phyloP scores from a whole-genome alignment of 37 sponge, comb jelly and placozoan species.

The Diacarnus erythraeanus region DNA sequence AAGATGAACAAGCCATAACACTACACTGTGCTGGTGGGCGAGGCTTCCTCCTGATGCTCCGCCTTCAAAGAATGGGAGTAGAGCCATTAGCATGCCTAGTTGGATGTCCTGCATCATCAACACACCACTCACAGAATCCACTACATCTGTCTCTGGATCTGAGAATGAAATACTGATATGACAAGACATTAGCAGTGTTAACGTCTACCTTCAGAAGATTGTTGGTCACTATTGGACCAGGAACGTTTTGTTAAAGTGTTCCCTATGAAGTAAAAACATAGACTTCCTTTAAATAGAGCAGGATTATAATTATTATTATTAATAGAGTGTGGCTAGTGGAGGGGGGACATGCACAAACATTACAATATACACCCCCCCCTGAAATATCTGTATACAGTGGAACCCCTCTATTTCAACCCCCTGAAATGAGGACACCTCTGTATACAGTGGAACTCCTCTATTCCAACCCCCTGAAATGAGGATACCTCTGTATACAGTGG shows the following conservation, averaged over 20 bases:
- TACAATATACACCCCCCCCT: neutral
- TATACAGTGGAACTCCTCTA: no score
- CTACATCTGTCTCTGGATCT: constrained; percentile 33
- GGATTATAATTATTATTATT: neutral
- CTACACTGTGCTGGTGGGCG: neutral
- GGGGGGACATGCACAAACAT: neutral
- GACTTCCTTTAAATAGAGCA: neutral
- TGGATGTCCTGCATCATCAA: constrained; percentile 89
- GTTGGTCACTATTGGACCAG: no score
- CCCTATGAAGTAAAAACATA: neutral
- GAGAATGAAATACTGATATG: no score
- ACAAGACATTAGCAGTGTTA: neutral
- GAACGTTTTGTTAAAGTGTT: no score
- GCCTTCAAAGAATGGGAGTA: constrained; percentile 67
- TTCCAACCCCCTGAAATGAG: no score
- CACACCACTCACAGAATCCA: constrained; percentile 57
- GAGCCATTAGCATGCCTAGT: constrained; percentile 71
- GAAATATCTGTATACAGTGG: no score
- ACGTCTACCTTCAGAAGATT: no score
- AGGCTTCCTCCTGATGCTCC: neutral
- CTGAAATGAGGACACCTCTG: no score
- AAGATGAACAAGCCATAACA: constrained; percentile 25
- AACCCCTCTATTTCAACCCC: no score
- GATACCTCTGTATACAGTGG: no score
- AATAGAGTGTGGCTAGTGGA: neutral